Evolutionary conservation across 2,888 invertebrate species (phyloP), one percentile per base, ranked within the genome.

Genomic region (Clanis bilineata): DNA sequence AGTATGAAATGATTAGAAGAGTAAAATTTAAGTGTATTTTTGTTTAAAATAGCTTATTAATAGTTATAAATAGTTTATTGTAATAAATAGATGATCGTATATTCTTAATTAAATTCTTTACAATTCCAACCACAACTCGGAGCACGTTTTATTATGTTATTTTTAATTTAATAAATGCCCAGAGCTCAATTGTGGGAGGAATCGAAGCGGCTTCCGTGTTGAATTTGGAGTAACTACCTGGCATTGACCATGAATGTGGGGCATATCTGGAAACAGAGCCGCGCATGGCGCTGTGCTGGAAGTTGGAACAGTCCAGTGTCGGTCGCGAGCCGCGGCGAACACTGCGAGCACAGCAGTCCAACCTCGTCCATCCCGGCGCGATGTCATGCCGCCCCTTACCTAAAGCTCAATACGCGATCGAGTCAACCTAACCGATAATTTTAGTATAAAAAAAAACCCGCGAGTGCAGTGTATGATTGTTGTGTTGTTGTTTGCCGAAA

Each of bases 301-400:
- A n/a, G n/a, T n/a, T n/a, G n/a, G n/a, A n/a, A n/a, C n/a, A n/a
- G n/a, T 74, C 67, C 65, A 60, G 60, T 66, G 58, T 60, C 28
- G 18, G 28, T 47, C 18, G 32, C 47, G 51, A 59, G 18, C 43
- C 65, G 67, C 65, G 61, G 61, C 60, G 57, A 55, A 76, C 74
- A 80, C 89, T 57, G 76, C n/a, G n/a, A n/a, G n/a, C n/a, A n/a
- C n/a, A 75, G 82, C 90, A 90, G 91, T 91, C 75, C 78, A 68
- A 68, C 76, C 72, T 80, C 83, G 83, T 81, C 77, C 76, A 77
- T 77, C 79, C 73, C 63, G 68, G 80, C 82, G 90, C 73, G 79
- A 80, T 85, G 88, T 83, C 87, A 88, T 87, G 80, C 83, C 79
- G 79, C 68, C 71, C 72, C 72, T 64, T 66, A 62, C 63, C 56